Evolutionary conservation across 2,888 invertebrate genomes (phyloP), one percentile per base, ranked within the genome.

Genomic region (Aphodius granarius): DNA sequence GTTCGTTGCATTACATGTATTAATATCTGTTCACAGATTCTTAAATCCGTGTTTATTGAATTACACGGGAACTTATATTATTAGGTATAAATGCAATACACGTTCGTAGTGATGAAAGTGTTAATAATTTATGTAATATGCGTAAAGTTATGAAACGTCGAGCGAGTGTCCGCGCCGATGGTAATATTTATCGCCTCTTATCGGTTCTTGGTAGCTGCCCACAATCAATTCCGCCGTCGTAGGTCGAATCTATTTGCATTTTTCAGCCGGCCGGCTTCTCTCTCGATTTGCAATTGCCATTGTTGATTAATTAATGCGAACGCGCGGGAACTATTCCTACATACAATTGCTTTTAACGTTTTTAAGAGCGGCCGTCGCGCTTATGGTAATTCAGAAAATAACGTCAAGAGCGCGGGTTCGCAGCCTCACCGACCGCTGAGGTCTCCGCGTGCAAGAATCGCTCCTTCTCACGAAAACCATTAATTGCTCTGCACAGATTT

Each of bases 301-400:
- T 19, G 21, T 20, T 77, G 77, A 77, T 74, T 77, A 77, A 77
- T 77, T 75, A 74, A 72, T 77, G 73, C 74, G 66, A 76, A 74
- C 66, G 73, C 63, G 63, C 19, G 75, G 21, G 70, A 74, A 74
- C 68, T 74, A 73, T 74, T 74, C 74, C 64, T 72, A 77, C 77
- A 77, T 71, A 74, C 73, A 77, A 74, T 77, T 77, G 77, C 77
- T 77, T 75, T 77, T 77, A 77, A 72, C 77, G 62, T 74, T 75
- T 76, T 77, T 77, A 13, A 21, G 43, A 19, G 15, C n/a, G 20
- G n/a, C 21, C 6, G 20, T 13, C n/a, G 68, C 22, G 68, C n/a
- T 68, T 20, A 68, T 66, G 66, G 20, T 66, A 21, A 21, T 20
- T 68, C 20, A 68, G 16, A 68, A 68, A n/a, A 21, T 21, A n/a